These are phyloP conservation scores for Macrophya alboannulata DNA, from an alignment of 2,888 invertebrate genomes.

Conservation along the genomic window DNA sequence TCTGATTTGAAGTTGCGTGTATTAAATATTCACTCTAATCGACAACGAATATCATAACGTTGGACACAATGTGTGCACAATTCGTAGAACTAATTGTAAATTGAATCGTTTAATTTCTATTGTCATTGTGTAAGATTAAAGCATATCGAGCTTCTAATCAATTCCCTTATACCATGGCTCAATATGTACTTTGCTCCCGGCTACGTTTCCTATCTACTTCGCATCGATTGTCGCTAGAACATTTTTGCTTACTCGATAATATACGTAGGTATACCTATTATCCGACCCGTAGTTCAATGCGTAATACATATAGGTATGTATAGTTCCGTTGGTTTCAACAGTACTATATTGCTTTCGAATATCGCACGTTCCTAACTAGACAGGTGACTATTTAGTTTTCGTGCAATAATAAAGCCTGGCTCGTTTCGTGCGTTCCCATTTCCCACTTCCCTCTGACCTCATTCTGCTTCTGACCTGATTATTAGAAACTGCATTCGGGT, in stretches of 20 bases:
- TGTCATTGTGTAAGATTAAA: slow-evolving; percentile 40
- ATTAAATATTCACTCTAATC: slow-evolving; percentile 8
- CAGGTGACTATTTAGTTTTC: slow-evolving; percentile 33
- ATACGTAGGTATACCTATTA: not conserved
- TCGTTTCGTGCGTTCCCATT: slow-evolving; percentile 33
- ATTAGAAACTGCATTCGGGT: slow-evolving; percentile 64
- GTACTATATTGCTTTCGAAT: slow-evolving; percentile 8
- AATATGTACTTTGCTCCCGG: slow-evolving; percentile 11
- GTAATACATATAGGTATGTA: slow-evolving; percentile 5
- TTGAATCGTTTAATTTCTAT: slow-evolving; percentile 40
- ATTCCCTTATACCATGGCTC: slow-evolving; percentile 18
- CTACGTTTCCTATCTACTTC: slow-evolving; percentile 11
- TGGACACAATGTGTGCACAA: not conserved
- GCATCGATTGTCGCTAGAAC: not conserved
- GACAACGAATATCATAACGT: not conserved
- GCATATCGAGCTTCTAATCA: slow-evolving; percentile 44
- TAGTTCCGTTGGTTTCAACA: slow-evolving; percentile 40
- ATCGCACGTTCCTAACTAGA: not conserved
- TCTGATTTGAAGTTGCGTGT: not conserved
- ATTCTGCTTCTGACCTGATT: slow-evolving; percentile 69
- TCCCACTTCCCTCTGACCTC: slow-evolving; percentile 65
- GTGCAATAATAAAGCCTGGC: slow-evolving; percentile 48
- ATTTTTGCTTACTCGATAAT: not conserved
- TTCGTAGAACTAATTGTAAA: not conserved
- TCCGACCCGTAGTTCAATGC: not conserved